Evolutionary conservation across 2,113 vertebrate species (phyloP), one percentile per base, ranked within the genome.

Genomic region (Anas platyrhynchos): DNA sequence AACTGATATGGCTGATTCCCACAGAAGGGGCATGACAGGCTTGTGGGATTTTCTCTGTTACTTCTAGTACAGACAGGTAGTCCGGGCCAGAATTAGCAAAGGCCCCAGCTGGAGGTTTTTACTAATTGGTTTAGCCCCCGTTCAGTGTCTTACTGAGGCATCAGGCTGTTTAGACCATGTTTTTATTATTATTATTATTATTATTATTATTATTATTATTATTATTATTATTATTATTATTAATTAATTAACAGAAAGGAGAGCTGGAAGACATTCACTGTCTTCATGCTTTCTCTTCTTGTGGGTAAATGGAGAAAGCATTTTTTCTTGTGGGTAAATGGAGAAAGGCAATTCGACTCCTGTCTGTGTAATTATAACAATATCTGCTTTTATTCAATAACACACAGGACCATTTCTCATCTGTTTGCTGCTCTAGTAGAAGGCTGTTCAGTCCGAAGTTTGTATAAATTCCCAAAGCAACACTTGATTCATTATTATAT

Each of bases 31-130:
- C 1, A 2, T 80, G 86, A 74, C 61, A 71, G 74, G 61, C 82
- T 95, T 86, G 65, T 72, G 46, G 48, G 69, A 86, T 95, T 93
- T 96, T 94, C 63, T 90, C 25, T 48, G 13, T 71, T 88, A 48
- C 59, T 86, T 59, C 46, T 46, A 88, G 48, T 65, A 85, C 22
- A 93, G 78, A 80, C 73, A 88, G 50, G 2, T 59, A 61, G 32
- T 80, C 75, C 93, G 80, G 80, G 38, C 69, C 67, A 84, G 91
- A 86, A 91, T 96, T 92, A 92, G 61, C 46, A 78, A 90, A 94
- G 26, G 3, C 73, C 91, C 48, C 91, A 91, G 67, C 73, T 95
- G 88, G 86, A 95, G 22, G 20, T 65, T 90, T 68, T 69, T 78
- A 38, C 48, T 97, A 89, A 91, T 88, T 89, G 87, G 75, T 96